Conservation (phyloP, 1,140 invertebrate species). For the Drosophila insularis region DNA sequence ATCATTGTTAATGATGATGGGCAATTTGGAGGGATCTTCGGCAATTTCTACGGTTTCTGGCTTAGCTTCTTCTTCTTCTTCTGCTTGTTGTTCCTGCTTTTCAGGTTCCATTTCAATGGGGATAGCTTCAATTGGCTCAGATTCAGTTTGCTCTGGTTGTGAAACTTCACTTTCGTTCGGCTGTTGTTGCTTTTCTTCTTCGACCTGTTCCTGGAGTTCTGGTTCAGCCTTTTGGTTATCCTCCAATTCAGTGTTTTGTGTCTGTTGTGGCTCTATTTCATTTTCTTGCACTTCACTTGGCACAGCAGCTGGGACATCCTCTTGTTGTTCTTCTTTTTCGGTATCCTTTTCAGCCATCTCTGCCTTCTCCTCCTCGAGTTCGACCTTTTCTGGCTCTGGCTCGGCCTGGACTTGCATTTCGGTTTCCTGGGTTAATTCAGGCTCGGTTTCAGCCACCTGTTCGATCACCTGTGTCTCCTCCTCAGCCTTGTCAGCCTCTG, state of each 20-base stretch:
- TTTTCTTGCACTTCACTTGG: background rate
- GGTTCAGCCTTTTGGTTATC: background rate
- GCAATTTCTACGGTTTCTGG: background rate
- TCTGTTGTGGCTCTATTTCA: background rate
- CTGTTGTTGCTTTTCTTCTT: conserved; percentile 22
- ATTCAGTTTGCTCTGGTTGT: background rate
- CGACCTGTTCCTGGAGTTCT: background rate
- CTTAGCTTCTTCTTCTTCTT: background rate
- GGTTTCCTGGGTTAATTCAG: background rate
- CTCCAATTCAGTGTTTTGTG: conserved; percentile 17
- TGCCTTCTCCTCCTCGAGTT: background rate
- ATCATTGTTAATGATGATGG: background rate
- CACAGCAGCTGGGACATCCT: background rate
- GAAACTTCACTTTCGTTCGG: background rate
- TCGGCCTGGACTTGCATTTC: background rate
- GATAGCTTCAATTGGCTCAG: background rate
- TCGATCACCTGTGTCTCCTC: background rate
- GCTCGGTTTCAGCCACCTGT: background rate
- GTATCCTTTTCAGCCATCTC: background rate
- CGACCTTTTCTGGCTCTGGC: background rate
- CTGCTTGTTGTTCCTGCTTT: background rate
- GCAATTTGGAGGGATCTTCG: background rate
- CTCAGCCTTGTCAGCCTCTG: background rate
- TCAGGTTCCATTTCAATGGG: background rate
- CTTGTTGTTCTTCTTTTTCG: background rate